These are phyloP conservation scores for Thalassarche chlororhynchos DNA, from an alignment of 2,113 vertebrate species.

Conservation along the genomic window DNA sequence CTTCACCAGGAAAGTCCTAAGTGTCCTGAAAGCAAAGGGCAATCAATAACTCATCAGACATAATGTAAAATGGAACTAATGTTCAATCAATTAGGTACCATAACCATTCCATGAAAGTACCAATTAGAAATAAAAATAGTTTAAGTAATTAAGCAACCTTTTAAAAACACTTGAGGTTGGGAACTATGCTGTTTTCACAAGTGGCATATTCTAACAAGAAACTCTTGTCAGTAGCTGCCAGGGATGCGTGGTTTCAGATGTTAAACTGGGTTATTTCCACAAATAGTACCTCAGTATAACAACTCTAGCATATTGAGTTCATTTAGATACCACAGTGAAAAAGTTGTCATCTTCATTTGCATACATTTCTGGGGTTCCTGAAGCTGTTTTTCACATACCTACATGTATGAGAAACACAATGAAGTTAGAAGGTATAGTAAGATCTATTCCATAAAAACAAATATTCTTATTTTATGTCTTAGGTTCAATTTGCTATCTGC, in stretches of 20 bases:
- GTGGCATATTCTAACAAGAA: not conserved
- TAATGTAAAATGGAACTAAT: constrained; percentile 7
- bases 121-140: constrained; percentile 15
- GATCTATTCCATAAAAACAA: not conserved
- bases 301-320: not conserved
- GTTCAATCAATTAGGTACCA: constrained; percentile 21
- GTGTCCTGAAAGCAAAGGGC: constrained; percentile 25
- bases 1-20: not conserved
- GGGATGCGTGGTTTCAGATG: not conserved
- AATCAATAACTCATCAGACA: constrained; percentile 35
- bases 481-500: not conserved
- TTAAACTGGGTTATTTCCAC: not conserved
- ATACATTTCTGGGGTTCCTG: not conserved
- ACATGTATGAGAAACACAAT: not conserved
- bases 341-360: not conserved
- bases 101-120: not conserved
- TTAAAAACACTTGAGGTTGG: not conserved
- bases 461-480: not conserved
- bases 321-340: not conserved
- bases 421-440: not conserved
- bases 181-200: not conserved
- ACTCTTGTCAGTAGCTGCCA: not conserved
- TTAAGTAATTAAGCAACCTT: constrained; percentile 40
- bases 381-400: not conserved
- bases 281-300: not conserved